phyloP scores from a whole-genome alignment of 2,113 vertebrate genomes.

The Anguilla rostrata region DNA sequence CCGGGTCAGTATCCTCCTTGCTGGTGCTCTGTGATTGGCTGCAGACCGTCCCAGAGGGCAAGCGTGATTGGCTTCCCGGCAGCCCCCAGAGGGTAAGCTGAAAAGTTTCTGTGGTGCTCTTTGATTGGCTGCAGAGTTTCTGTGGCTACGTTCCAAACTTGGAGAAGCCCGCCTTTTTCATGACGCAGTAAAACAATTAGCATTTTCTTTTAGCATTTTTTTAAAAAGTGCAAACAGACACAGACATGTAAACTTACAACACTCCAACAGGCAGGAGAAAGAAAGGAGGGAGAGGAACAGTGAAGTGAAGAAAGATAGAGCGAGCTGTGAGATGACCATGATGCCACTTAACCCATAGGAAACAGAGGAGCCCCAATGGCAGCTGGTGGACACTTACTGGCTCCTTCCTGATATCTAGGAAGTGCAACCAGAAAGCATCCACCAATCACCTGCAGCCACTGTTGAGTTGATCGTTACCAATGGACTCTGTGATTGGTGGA shows the following conservation, averaged over 20 bases:
- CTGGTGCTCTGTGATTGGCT: not conserved
- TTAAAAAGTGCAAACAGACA: constrained; percentile 23
- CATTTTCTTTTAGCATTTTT: too few relatives aligned
- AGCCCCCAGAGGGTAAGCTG: not conserved
- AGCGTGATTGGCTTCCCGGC: not conserved
- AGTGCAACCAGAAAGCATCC: too few relatives aligned
- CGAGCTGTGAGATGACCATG: not conserved
- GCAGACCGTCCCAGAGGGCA: not conserved
- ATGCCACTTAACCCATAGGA: not conserved
- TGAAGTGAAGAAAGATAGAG: not conserved
- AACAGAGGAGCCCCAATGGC: not conserved
- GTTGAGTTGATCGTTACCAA: too few relatives aligned
- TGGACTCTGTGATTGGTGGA: too few relatives aligned
- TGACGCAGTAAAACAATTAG: not conserved
- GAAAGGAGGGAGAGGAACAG: not conserved
- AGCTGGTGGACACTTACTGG: too few relatives aligned
- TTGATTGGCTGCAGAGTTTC: not conserved
- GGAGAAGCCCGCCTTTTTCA: not conserved
- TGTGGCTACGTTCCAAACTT: not conserved
- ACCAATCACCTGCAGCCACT: too few relatives aligned
- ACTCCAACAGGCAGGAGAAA: not conserved
- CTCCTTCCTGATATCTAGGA: too few relatives aligned
- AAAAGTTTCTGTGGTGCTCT: too few relatives aligned
- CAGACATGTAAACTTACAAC: constrained; percentile 19
- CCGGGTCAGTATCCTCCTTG: not conserved